Evolutionary conservation across 2,797 vertebrate species (phyloP), one percentile per base, ranked within the genome.

Genomic region (Melanotaenia trifasciata): DNA sequence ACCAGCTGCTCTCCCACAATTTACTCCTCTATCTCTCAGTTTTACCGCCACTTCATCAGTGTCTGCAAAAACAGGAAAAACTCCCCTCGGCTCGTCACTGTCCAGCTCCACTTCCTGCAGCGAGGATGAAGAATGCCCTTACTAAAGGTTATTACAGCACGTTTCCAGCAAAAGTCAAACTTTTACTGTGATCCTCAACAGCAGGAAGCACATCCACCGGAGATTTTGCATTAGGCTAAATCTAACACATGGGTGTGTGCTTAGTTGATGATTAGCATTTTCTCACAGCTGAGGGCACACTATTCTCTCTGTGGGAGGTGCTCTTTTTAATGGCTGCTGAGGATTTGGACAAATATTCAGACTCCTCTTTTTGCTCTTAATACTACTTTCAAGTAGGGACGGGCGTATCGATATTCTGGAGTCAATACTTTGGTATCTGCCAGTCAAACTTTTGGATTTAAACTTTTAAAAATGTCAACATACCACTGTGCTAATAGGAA

Each of bases 261-360:
- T 78, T 20, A 9, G 61, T 28, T 24, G 54, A 65, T 54, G 38
- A 84, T 83, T 83, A 79, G 64, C 62, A 64, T 73, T 82, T 70
- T 26, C 71, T 50, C 65, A 64, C 28, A 77, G 63, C 66, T 1
- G 2, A 72, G 74, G 65, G 53, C 59, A 0, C 61, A 72, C 67
- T 30, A 45, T 33, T 64, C 50, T 74, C 72, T 80, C 70, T 0
- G 22, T 59, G 76, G 64, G 74, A 80, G 74, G 70, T n/a, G 73
- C 66, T 50, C 18, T 62, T 50, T 83, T 70, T 72, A 24, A 80
- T 70, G 62, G 8, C 62, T 58, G 64, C 30, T 40, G 12, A 60
- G 59, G 16, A 22, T 71, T 73, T 61, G 18, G 64, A 40, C 16
- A 57, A 74, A 74, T 78, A 59, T 53, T 12, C 28, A 45, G 53